These are phyloP conservation scores for Ridgeia piscesae DNA, from an alignment of 1,140 invertebrate species.

Conservation along the genomic window DNA sequence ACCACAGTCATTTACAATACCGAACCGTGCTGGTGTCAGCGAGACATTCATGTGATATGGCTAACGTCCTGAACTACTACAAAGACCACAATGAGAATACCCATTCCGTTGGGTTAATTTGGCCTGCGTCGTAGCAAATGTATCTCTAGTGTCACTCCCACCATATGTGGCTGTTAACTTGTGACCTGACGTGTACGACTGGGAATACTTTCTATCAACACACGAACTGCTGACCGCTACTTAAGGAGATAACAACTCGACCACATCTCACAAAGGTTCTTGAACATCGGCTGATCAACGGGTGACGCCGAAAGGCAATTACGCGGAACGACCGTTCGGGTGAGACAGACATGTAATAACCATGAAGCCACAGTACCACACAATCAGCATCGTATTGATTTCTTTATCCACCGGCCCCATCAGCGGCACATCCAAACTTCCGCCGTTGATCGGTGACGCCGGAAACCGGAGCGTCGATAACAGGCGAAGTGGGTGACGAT, in stretches of 20 bases:
- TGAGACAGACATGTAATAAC: not conserved
- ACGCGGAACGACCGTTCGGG: not conserved
- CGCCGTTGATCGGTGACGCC: not conserved
- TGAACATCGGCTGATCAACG: not conserved
- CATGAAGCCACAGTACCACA: not conserved
- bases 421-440: not conserved
- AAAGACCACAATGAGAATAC: no score
- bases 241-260: not conserved
- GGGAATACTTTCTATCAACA: not conserved
- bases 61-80: no score
- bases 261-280: not conserved
- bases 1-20: no score
- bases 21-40: no score
- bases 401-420: not conserved
- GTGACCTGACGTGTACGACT: not conserved
- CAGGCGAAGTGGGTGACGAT: not conserved
- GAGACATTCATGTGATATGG: no score
- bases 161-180: not conserved
- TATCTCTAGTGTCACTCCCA: not conserved
- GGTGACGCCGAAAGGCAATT: not conserved
- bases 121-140: not conserved
- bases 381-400: not conserved
- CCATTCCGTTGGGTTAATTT: not conserved
- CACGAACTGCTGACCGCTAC: not conserved
- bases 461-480: not conserved